Evolutionary conservation across 2,888 invertebrate species (phyloP), one percentile per base, ranked within the genome.

Genomic region (Conus canariensis): DNA sequence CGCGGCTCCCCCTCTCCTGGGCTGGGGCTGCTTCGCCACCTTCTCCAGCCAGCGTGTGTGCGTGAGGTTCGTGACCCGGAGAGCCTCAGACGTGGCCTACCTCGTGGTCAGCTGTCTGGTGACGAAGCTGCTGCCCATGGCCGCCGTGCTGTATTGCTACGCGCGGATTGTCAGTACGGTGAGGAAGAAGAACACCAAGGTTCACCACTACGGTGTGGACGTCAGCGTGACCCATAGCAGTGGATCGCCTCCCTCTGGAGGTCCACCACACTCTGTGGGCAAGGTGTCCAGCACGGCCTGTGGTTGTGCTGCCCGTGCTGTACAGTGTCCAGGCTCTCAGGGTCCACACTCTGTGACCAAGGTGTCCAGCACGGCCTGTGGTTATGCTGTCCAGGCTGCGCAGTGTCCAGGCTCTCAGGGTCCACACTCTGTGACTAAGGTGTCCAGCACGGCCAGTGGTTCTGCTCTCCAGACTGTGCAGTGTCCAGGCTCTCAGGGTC

Each of bases 101-200:
- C 60, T 91, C 12, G 82, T 91, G 58, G 12, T 94, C 19, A 89
- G 92, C 45, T 89, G 90, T 22, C 90, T 90, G 16, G n/a, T 94
- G 5, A 92, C 93, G 10, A 94, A 94, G 89, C 93, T 94, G 64
- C n/a, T 94, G 14, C 96, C 95, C 0, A 91, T 94, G 45, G 30
- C 92, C 6, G 83, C 93, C 25, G 94, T 95, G 93, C 88, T 93
- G 14, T 94, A 93, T 82, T 90, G 94, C 16, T 95, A 93, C 90
- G 87, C 92, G 10, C 90, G 93, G 45, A 95, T 96, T 59, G 88
- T 95, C 19, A 88, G 91, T 45, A 93, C 92, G 4, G 94, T 96
- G 22, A 92, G 94, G 9, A 92, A 92, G 77, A 93, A 93, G 14
- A 91, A 90, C 19, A 90, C 90, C 16, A 91, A 93, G 16, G 92